Evolutionary conservation across 2,113 vertebrate genomes (phyloP).

Genomic region (Oenanthe oenanthe): DNA sequence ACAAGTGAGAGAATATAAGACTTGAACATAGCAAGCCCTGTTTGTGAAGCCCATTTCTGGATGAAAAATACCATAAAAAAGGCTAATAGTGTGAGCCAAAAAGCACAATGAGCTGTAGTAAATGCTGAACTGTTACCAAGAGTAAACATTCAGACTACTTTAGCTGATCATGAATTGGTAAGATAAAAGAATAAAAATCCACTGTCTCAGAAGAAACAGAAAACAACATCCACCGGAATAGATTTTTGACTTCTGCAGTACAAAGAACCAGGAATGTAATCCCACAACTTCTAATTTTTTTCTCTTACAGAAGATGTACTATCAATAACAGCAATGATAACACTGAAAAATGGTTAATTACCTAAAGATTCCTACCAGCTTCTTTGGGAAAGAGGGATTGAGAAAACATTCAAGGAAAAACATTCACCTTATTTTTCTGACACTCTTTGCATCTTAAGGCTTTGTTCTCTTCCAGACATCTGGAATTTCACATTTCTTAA

Average conservation of each 20-base stretch:
- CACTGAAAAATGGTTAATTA: neutral
- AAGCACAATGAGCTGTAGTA: neutral
- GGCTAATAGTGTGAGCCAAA: neutral
- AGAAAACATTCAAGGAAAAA: neutral
- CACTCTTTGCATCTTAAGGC: neutral
- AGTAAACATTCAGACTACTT: neutral
- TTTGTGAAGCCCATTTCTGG: neutral
- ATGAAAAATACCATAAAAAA: neutral
- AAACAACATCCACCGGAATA: neutral
- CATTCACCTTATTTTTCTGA: neutral
- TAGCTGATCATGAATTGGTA: neutral
- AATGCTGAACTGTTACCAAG: neutral
- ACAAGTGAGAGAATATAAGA: neutral
- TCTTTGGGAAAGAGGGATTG: neutral
- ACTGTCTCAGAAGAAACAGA: neutral
- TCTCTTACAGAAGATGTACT: neutral
- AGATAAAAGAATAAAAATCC: neutral
- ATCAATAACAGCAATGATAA: neutral
- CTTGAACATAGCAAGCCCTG: neutral
- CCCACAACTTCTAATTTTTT: neutral
- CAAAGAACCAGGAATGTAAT: neutral
- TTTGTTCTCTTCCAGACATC: neutral
- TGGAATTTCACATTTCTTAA: neutral
- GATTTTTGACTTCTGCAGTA: neutral
- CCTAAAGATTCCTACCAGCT: neutral